Evolutionary conservation across 2,113 vertebrate species (phyloP).

Genomic region (Circaetus cinerascens): DNA sequence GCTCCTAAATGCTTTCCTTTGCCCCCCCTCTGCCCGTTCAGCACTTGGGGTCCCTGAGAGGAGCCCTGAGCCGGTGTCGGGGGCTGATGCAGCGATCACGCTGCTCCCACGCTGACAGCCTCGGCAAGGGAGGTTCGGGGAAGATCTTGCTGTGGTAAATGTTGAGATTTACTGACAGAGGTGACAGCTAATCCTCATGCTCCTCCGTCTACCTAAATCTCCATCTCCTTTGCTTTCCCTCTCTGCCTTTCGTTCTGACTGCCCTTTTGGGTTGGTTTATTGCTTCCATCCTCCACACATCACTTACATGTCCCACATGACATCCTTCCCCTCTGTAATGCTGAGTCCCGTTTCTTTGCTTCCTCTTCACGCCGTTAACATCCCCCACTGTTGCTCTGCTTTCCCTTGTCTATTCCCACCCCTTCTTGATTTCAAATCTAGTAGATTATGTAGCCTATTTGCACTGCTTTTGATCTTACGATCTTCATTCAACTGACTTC

Average conservation of each 20-base stretch:
- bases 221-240: background rate
- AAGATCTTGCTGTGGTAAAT: background rate
- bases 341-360: background rate
- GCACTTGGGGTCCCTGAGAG: background rate
- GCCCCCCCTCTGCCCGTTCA: background rate
- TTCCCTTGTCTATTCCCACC: background rate
- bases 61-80: accelerated
- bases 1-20: background rate
- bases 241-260: background rate
- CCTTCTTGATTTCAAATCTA: background rate
- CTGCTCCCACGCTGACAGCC: background rate
- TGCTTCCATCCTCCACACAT: background rate
- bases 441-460: background rate
- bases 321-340: background rate
- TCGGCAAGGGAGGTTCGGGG: background rate
- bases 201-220: background rate
- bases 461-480: background rate
- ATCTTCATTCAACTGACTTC: background rate
- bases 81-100: accelerated
- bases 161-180: background rate
- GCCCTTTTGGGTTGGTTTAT: background rate
- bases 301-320: background rate
- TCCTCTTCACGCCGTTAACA: background rate
- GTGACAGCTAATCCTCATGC: background rate
- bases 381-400: background rate